These are phyloP conservation scores for Tupiocoris notatus DNA, from an alignment of 2,888 invertebrate species.

Conservation along the genomic window DNA sequence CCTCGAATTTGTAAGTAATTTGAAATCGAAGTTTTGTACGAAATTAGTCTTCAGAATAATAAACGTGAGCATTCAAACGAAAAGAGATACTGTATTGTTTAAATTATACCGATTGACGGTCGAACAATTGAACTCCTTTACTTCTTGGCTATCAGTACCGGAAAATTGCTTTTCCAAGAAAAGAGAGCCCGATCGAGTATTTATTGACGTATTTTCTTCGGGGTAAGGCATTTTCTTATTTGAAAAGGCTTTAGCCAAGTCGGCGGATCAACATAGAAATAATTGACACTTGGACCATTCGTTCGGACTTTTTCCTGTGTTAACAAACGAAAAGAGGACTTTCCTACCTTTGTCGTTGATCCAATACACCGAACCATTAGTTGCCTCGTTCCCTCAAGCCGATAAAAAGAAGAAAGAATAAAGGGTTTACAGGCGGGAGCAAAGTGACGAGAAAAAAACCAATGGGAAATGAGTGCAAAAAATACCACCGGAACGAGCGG, in stretches of 20 bases:
- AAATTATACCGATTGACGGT: too few relatives aligned
- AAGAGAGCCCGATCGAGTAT: too few relatives aligned
- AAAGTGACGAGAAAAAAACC: neutral
- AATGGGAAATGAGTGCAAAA: neutral
- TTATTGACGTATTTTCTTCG: too few relatives aligned
- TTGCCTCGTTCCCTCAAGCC: neutral
- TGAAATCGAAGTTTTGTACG: too few relatives aligned
- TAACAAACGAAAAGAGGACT: neutral
- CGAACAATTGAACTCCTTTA: too few relatives aligned
- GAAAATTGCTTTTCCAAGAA: too few relatives aligned
- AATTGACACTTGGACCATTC: neutral
- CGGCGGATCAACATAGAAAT: neutral
- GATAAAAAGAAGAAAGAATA: neutral
- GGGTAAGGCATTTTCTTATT: too few relatives aligned
- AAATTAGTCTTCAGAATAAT: too few relatives aligned
- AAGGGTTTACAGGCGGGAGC: neutral
- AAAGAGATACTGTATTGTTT: too few relatives aligned
- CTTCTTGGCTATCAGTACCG: too few relatives aligned
- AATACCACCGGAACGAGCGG: neutral
- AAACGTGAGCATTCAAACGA: too few relatives aligned
- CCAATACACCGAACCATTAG: constrained; percentile 20
- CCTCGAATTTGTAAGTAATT: too few relatives aligned
- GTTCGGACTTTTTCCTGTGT: neutral
- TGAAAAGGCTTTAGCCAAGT: neutral
- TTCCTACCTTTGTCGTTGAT: neutral